Conservation (phyloP, 2,797 vertebrate species). For the Synanceia verrucosa region DNA sequence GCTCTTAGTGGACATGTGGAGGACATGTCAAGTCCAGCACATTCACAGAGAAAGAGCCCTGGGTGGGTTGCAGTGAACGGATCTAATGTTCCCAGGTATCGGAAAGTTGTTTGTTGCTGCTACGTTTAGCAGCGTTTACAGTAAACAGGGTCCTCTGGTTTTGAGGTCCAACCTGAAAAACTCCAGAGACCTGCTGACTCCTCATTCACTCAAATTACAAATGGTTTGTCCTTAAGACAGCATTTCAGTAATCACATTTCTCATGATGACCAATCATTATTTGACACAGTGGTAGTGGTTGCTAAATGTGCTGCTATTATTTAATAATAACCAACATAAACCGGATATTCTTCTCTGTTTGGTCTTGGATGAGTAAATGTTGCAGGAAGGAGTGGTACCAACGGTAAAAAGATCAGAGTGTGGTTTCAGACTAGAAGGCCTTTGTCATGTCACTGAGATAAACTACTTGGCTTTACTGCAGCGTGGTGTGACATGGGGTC, state of each 20-base stretch:
- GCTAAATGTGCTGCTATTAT: too few species aligned
- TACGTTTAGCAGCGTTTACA: slow-evolving; percentile 23
- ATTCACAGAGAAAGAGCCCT: background rate
- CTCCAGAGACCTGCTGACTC: slow-evolving; percentile 20
- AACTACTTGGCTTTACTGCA: background rate
- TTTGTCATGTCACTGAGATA: background rate
- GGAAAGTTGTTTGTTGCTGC: slow-evolving; percentile 4
- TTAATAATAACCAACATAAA: too few species aligned
- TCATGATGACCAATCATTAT: background rate
- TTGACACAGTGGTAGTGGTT: background rate
- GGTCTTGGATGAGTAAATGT: background rate
- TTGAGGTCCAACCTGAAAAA: background rate
- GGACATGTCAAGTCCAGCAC: background rate
- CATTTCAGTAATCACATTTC: background rate
- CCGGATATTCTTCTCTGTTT: too few species aligned
- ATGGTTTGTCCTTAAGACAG: background rate
- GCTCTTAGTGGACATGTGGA: background rate
- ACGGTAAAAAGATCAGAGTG: background rate
- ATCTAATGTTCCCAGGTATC: slow-evolving; percentile 1
- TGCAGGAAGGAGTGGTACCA: background rate
- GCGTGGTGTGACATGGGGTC: background rate
- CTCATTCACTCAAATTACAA: background rate
- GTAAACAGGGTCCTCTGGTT: slow-evolving; percentile 17
- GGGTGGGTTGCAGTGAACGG: background rate
- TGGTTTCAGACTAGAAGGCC: background rate